These are phyloP conservation scores for Acronicta psi DNA, from an alignment of 2,888 invertebrate genomes.

Conservation along the genomic window DNA sequence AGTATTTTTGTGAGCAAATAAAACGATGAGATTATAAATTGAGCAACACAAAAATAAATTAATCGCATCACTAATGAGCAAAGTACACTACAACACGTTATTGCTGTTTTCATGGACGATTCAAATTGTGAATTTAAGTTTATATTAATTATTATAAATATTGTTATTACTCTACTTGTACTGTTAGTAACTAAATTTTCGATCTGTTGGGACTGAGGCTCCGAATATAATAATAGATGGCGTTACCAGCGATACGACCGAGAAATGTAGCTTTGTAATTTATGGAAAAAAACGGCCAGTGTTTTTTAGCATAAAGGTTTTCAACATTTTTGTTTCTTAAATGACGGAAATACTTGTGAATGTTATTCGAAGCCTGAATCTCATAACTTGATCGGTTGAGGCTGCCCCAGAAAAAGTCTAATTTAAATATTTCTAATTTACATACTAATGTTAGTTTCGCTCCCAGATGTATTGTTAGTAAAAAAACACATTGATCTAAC, in stretches of 20 bases:
- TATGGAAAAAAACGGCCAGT: too few species aligned
- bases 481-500: constrained; percentile 21
- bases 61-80: constrained; percentile 47
- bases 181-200: constrained; percentile 51
- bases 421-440: background rate
- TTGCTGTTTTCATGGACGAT: constrained; percentile 41
- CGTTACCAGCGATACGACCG: background rate
- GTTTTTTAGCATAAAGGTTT: too few species aligned
- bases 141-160: constrained; percentile 18
- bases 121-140: constrained; percentile 19
- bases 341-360: too few species aligned
- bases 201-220: constrained; percentile 16
- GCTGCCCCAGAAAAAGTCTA: constrained; percentile 12
- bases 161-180: constrained; percentile 52
- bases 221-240: constrained; percentile 12
- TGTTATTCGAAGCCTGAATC: constrained; percentile 21
- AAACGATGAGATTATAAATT: constrained; percentile 59
- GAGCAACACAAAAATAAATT: constrained; percentile 59
- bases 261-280: too few species aligned
- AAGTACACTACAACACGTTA: constrained; percentile 32
- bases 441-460: constrained; percentile 15
- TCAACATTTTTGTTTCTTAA: too few species aligned
- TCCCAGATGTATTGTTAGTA: constrained; percentile 15
- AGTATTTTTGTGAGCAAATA: constrained; percentile 45
- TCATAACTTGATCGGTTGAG: constrained; percentile 2